A percentile compares a stretch with the other conserved stretches of the same genome.
phyloP scores from a whole-genome alignment of 2,888 invertebrate species.

The Mesorhabditis sp. region DNA sequence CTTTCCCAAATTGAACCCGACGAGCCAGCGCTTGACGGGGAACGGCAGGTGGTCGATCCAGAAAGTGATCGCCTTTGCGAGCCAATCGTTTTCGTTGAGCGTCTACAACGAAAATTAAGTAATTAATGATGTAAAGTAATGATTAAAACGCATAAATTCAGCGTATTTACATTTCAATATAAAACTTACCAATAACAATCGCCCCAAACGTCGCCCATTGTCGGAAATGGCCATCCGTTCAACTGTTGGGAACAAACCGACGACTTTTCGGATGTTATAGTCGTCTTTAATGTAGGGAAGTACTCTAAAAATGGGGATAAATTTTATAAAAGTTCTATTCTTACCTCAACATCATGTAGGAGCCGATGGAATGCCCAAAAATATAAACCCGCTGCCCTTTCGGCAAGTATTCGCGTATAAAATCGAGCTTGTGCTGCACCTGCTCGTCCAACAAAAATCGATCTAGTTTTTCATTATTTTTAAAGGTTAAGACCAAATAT shows the following conservation, averaged over 20 bases:
- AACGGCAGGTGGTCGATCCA: conserved; percentile 39
- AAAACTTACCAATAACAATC: conserved; percentile 33
- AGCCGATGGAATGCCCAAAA: conserved; percentile 50
- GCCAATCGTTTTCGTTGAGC: conserved; percentile 38
- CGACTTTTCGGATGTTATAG: conserved; percentile 30
- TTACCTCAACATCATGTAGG: conserved; percentile 40
- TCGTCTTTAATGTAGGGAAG: conserved; percentile 33
- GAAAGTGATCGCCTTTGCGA: conserved; percentile 32
- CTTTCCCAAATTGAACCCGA: conserved; percentile 18
- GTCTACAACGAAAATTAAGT: too few relatives aligned
- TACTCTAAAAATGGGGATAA: conserved; percentile 15
- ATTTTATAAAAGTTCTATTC: neutral
- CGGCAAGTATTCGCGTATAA: conserved; percentile 39
- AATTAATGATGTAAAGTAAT: too few relatives aligned
- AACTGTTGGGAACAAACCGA: conserved; percentile 49
- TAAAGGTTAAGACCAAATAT: neutral
- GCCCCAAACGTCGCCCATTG: conserved; percentile 38
- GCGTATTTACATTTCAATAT: conserved; percentile 1
- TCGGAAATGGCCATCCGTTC: conserved; percentile 48
- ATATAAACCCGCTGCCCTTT: conserved; percentile 31
- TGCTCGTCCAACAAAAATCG: conserved; percentile 43
- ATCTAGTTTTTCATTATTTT: conserved; percentile 24
- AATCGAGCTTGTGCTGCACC: conserved; percentile 44
- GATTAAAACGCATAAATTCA: conserved; percentile 7
- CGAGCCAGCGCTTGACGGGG: conserved; percentile 29